phyloP scores from a whole-genome alignment of 2,113 vertebrate genomes.

The Ageneiosus marmoratus region DNA sequence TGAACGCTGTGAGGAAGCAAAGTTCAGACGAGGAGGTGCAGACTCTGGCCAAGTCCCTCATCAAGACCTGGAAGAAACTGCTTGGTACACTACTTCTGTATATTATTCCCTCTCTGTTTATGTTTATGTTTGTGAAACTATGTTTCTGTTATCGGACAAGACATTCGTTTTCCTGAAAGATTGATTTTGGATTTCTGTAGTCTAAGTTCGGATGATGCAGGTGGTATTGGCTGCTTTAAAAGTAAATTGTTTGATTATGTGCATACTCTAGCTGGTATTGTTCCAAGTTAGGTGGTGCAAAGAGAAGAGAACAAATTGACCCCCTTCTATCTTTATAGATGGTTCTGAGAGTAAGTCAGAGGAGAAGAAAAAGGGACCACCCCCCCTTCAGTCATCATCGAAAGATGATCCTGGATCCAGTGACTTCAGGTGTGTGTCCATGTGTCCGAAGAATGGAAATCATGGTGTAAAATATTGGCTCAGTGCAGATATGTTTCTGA shows the following conservation, averaged over 20 bases:
- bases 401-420: constrained; percentile 74
- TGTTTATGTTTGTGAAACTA: not conserved
- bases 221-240: not conserved
- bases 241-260: not conserved
- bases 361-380: constrained; percentile 78
- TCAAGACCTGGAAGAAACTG: constrained; percentile 97
- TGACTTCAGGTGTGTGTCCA: constrained; percentile 78
- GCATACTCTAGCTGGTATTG: not conserved
- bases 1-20: constrained; percentile 93
- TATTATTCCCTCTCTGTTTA: not conserved
- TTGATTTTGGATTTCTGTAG: not conserved
- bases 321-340: constrained; percentile 53
- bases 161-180: not conserved
- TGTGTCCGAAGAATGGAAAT: not conserved
- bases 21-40: constrained; percentile 93
- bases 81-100: constrained; percentile 70
- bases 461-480: not conserved
- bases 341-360: constrained; percentile 78
- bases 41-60: constrained; percentile 88
- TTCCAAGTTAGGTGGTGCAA: not conserved
- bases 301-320: not conserved
- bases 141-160: not conserved
- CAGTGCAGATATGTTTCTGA: not conserved
- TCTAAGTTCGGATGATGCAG: not conserved
- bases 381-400: constrained; percentile 78